Percentiles rank a stretch among this genome's conserved stretches.
These are phyloP conservation scores for Sebastes minor DNA, from an alignment of 2,797 vertebrate genomes.

Conservation along the genomic window DNA sequence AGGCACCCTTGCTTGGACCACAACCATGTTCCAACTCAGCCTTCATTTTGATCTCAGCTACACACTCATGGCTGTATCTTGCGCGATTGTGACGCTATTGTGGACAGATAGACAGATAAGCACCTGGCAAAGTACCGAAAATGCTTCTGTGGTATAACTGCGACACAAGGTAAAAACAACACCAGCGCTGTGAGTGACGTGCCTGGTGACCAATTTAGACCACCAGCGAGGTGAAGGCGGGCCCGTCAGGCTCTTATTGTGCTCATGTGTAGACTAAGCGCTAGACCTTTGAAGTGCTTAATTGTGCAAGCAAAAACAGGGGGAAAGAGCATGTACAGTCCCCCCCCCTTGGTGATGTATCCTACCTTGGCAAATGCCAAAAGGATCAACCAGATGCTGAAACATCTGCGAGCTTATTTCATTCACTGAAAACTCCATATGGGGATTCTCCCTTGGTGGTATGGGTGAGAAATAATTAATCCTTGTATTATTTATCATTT, in stretches of 20 bases:
- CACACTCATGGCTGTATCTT: no score
- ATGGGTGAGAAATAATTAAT: constrained; percentile 72
- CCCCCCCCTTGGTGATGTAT: constrained; percentile 39
- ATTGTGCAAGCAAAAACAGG: constrained; percentile 49
- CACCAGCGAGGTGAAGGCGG: background rate
- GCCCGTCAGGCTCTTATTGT: constrained; percentile 10
- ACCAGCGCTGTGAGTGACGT: background rate
- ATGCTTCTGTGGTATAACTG: background rate
- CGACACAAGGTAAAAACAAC: background rate
- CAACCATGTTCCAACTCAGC: no score
- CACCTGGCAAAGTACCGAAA: background rate
- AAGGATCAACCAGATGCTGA: constrained; percentile 77
- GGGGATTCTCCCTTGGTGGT: constrained; percentile 64
- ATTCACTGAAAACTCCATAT: constrained; percentile 68
- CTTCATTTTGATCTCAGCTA: no score
- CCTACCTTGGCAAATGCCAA: constrained; percentile 73
- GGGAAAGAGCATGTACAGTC: constrained; percentile 31
- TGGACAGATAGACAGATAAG: no score
- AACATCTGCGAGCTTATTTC: constrained; percentile 76
- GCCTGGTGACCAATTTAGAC: constrained; percentile 1
- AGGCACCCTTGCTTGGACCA: no score
- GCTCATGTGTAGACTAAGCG: constrained; percentile 27
- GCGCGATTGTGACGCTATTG: no score
- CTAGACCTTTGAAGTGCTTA: constrained; percentile 55
- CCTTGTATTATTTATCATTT: constrained; percentile 73